Conservation (phyloP, 2,888 invertebrate species). For the Drosophila falleni region DNA sequence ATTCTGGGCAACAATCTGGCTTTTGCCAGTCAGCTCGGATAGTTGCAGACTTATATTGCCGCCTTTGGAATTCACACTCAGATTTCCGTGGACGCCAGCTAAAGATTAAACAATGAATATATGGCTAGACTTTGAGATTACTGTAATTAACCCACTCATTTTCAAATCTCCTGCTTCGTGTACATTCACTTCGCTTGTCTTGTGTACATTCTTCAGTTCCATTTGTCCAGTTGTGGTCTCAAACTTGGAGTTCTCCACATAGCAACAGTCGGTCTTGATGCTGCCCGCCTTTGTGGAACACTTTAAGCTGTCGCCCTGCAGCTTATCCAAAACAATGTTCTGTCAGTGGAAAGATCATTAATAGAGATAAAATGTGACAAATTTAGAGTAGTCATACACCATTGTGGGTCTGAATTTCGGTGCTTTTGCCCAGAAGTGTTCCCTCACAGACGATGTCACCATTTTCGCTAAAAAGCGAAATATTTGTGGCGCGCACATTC, state of each 20-base stretch:
- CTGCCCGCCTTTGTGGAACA: constrained; percentile 79
- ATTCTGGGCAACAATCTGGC: constrained; percentile 74
- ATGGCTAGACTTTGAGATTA: too few species aligned
- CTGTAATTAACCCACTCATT: constrained; percentile 75
- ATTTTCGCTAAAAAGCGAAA: constrained; percentile 72
- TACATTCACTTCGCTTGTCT: constrained; percentile 76
- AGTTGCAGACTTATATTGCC: constrained; percentile 83
- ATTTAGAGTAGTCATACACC: constrained; percentile 35
- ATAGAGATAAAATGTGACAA: not conserved
- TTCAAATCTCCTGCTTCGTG: constrained; percentile 79
- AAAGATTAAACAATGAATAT: constrained; percentile 3
- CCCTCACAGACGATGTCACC: constrained; percentile 82
- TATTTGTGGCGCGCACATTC: constrained; percentile 75
- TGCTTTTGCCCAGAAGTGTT: constrained; percentile 74
- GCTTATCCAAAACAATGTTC: constrained; percentile 81
- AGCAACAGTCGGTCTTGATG: constrained; percentile 82
- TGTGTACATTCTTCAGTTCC: constrained; percentile 84
- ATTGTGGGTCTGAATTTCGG: constrained; percentile 69
- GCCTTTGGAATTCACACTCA: constrained; percentile 79
- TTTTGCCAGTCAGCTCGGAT: constrained; percentile 82
- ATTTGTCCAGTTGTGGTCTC: constrained; percentile 80
- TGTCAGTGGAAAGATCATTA: constrained; percentile 33
- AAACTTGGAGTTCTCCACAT: constrained; percentile 83
- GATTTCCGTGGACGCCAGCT: constrained; percentile 84
- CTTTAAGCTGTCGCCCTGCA: constrained; percentile 80